These are phyloP conservation scores for Myodes glareolus DNA, from an alignment of 2,113 vertebrate genomes.

Conservation along the genomic window DNA sequence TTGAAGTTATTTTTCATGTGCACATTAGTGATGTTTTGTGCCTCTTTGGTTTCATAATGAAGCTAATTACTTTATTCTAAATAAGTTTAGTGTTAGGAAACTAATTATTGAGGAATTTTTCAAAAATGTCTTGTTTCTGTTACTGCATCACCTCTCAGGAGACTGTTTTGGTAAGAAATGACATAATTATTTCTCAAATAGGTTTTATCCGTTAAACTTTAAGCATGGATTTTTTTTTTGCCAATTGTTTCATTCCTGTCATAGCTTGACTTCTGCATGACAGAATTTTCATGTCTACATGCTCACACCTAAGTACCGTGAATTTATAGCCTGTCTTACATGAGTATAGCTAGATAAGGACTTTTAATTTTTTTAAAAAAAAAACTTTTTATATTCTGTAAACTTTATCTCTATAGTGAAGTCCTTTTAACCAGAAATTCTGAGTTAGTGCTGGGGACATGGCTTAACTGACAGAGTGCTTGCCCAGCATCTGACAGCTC, in stretches of 20 bases:
- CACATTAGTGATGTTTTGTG: neutral
- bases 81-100: conserved; percentile 49
- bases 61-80: conserved; percentile 57
- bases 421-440: conserved; percentile 13
- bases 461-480: neutral
- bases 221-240: conserved; percentile 76
- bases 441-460: neutral
- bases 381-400: neutral
- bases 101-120: conserved; percentile 77
- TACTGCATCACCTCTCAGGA: conserved; percentile 89
- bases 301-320: conserved; percentile 26
- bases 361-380: too few relatives aligned
- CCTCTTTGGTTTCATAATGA: conserved; percentile 30
- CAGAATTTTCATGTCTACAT: conserved; percentile 60
- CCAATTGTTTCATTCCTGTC: conserved; percentile 47
- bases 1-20: conserved; percentile 47
- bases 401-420: neutral
- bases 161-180: conserved; percentile 93
- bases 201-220: conserved; percentile 65
- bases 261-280: conserved; percentile 59
- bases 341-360: neutral
- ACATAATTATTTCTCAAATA: conserved; percentile 57
- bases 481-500: neutral
- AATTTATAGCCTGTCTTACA: conserved; percentile 25
- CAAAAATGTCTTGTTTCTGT: conserved; percentile 85